phyloP scores from a whole-genome alignment of 2,113 vertebrate genomes.

The Tachysurus vachellii region DNA sequence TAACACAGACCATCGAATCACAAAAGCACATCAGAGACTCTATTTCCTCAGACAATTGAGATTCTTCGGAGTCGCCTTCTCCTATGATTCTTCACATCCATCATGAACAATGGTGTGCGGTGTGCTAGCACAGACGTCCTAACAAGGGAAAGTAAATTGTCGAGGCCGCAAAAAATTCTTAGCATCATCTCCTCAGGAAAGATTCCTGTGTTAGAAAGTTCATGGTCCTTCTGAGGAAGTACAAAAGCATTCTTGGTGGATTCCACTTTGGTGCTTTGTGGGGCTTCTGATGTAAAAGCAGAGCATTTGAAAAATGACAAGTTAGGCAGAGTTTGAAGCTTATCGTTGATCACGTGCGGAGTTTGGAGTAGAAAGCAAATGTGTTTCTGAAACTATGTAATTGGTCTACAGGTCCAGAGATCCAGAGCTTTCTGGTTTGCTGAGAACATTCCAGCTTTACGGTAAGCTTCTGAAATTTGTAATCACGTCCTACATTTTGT shows the following conservation, averaged over 20 bases:
- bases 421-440: not conserved
- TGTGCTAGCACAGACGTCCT: not conserved
- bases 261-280: not conserved
- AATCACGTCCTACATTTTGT: too few relatives aligned
- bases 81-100: not conserved
- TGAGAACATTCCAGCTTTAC: not conserved
- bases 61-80: not conserved
- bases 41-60: constrained; percentile 19
- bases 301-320: not conserved
- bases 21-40: not conserved
- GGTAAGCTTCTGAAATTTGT: not conserved
- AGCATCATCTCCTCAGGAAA: not conserved
- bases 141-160: not conserved
- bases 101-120: constrained; percentile 20
- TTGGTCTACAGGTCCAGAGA: not conserved
- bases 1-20: constrained; percentile 23
- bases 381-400: not conserved
- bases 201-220: not conserved
- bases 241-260: not conserved
- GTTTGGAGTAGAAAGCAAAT: not conserved
- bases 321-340: not conserved
- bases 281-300: not conserved
- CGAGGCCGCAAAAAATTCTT: not conserved
- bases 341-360: not conserved
- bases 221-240: not conserved